These are phyloP conservation scores for Melanotaenia parkinsoni DNA, from an alignment of 2,797 vertebrate species.

Conservation along the genomic window DNA sequence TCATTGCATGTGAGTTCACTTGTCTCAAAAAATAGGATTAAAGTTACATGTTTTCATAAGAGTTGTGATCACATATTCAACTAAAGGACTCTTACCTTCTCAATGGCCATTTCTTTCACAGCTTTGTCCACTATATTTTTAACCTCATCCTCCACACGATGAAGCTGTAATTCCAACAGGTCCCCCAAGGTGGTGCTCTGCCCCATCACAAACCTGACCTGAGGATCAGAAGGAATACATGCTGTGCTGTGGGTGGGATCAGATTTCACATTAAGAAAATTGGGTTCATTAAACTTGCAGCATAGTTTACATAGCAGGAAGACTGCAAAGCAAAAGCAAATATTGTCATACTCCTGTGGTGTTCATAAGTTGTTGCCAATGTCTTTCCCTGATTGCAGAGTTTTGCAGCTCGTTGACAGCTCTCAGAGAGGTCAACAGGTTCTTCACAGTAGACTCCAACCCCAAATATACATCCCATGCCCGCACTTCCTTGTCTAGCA, in stretches of 20 bases:
- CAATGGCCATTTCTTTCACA: slow-evolving; percentile 84
- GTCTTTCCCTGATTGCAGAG: slow-evolving; percentile 76
- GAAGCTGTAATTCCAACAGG: slow-evolving; percentile 84
- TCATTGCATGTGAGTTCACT: not conserved
- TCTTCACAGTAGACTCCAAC: slow-evolving; percentile 81
- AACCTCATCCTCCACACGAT: slow-evolving; percentile 85
- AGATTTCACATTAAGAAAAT: slow-evolving; percentile 51
- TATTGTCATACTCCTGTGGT: slow-evolving; percentile 67
- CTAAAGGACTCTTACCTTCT: slow-evolving; percentile 64
- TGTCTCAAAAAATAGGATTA: not conserved
- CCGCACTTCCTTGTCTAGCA: slow-evolving; percentile 84
- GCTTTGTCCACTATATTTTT: slow-evolving; percentile 86
- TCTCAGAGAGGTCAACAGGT: slow-evolving; percentile 83
- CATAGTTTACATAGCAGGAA: not conserved
- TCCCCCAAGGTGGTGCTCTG: slow-evolving; percentile 82
- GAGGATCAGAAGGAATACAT: slow-evolving; percentile 30
- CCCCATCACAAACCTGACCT: slow-evolving; percentile 87
- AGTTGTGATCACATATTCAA: not conserved
- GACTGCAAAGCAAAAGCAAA: slow-evolving; percentile 18
- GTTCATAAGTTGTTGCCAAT: slow-evolving; percentile 85
- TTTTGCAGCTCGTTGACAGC: slow-evolving; percentile 86
- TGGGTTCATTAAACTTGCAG: slow-evolving; percentile 39
- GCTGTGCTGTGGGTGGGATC: slow-evolving; percentile 34
- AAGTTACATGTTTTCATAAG: not conserved
- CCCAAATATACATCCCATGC: slow-evolving; percentile 78